Percentiles rank a stretch among this genome's conserved stretches.
These are phyloP conservation scores for Cremastobaeus sp. DNA, from an alignment of 2,888 invertebrate genomes.

Conservation along the genomic window DNA sequence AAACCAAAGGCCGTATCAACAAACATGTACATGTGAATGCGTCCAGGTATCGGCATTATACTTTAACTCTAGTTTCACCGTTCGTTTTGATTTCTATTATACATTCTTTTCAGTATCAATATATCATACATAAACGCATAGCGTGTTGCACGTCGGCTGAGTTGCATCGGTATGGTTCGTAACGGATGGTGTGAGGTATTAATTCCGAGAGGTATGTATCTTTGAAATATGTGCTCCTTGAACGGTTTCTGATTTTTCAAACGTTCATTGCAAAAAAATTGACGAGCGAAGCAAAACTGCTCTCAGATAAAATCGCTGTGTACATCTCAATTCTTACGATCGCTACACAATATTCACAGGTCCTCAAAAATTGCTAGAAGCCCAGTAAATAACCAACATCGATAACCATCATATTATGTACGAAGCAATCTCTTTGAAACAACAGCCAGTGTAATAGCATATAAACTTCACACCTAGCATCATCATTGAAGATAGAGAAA, in stretches of 20 bases:
- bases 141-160: too few species aligned
- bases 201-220: too few species aligned
- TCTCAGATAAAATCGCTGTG: neutral
- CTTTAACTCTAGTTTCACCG: slow-evolving; percentile 31
- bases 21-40: slow-evolving; percentile 59
- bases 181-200: too few species aligned
- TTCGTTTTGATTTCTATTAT: slow-evolving; percentile 45
- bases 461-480: slow-evolving; percentile 63
- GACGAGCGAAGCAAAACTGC: too few species aligned
- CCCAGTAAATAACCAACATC: slow-evolving; percentile 46
- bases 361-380: slow-evolving; percentile 22
- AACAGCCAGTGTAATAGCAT: slow-evolving; percentile 56
- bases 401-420: slow-evolving; percentile 56
- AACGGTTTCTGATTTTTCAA: too few species aligned
- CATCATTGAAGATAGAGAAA: slow-evolving; percentile 61
- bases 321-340: slow-evolving; percentile 14
- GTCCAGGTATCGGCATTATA: slow-evolving; percentile 39
- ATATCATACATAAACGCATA: slow-evolving; percentile 12
- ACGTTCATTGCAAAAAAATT: too few species aligned
- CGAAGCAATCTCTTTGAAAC: slow-evolving; percentile 54
- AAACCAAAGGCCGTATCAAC: slow-evolving; percentile 72
- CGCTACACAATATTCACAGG: neutral
- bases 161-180: too few species aligned
- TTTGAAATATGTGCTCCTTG: too few species aligned
- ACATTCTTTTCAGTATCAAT: slow-evolving; percentile 22